A percentile compares a stretch with the other conserved stretches of the same genome.
These are phyloP conservation scores for Plemyria rubiginata DNA, from an alignment of 2,888 invertebrate species.

Conservation along the genomic window DNA sequence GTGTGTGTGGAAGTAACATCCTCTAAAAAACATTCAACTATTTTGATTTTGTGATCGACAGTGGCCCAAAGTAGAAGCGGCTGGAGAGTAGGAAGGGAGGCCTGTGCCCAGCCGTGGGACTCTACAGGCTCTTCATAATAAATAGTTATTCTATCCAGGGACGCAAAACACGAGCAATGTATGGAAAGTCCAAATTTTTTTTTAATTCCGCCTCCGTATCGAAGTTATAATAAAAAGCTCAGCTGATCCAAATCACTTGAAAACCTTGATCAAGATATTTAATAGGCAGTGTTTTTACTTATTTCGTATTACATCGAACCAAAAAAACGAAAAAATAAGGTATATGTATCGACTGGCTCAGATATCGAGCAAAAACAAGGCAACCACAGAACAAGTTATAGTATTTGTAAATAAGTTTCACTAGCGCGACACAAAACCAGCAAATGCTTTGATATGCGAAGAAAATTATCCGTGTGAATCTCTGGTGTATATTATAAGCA, in stretches of 20 bases:
- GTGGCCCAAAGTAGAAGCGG: too few relatives aligned
- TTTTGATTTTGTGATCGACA: too few relatives aligned
- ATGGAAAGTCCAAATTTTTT: too few relatives aligned
- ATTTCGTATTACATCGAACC: not conserved
- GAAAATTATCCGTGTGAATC: not conserved
- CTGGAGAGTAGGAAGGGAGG: too few relatives aligned
- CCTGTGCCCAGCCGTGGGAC: too few relatives aligned
- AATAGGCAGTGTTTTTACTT: not conserved
- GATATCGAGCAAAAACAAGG: conserved; percentile 1
- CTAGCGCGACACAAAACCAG: not conserved
- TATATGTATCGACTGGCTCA: not conserved
- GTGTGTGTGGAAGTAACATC: too few relatives aligned
- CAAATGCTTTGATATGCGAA: not conserved
- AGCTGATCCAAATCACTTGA: not conserved
- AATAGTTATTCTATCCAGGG: too few relatives aligned
- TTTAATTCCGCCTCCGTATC: too few relatives aligned
- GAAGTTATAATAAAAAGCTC: not conserved
- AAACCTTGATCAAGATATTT: conserved; percentile 4
- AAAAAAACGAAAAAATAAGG: not conserved
- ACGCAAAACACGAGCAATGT: too few relatives aligned
- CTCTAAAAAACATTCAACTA: too few relatives aligned
- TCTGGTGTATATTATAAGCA: too few relatives aligned
- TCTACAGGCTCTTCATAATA: too few relatives aligned
- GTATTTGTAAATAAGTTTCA: not conserved
- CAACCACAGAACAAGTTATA: not conserved